phyloP scores from a whole-genome alignment of 2,888 invertebrate genomes.

The Ecliptopera silaceata region DNA sequence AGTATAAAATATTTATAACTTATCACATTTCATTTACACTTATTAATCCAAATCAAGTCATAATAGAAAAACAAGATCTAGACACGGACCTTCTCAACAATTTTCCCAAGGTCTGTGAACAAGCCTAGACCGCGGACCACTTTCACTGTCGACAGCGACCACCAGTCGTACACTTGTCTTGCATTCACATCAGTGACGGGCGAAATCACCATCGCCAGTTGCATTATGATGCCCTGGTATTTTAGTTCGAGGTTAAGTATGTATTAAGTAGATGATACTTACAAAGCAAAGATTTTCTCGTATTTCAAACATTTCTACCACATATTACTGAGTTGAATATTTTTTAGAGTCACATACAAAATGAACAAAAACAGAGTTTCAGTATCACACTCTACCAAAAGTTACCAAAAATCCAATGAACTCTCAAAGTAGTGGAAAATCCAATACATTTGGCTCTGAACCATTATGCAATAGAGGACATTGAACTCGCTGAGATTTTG shows the following conservation, averaged over 20 bases:
- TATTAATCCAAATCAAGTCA: neutral
- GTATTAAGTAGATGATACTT: too few relatives aligned
- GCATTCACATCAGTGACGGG: conserved; percentile 41
- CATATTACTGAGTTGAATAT: too few relatives aligned
- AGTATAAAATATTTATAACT: too few relatives aligned
- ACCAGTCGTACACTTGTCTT: conserved; percentile 46
- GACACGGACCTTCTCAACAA: conserved; percentile 25
- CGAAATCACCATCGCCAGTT: conserved; percentile 23
- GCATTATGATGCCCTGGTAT: conserved; percentile 22
- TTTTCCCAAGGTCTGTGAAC: conserved; percentile 28
- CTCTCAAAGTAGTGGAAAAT: neutral
- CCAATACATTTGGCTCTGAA: conserved; percentile 10
- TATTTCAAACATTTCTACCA: too few relatives aligned
- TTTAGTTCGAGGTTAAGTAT: neutral
- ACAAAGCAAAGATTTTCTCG: too few relatives aligned
- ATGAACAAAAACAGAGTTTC: too few relatives aligned
- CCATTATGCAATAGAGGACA: conserved; percentile 16
- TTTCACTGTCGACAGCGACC: conserved; percentile 70
- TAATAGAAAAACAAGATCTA: conserved; percentile 10
- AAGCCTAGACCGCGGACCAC: conserved; percentile 64
- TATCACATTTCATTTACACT: neutral
- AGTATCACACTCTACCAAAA: too few relatives aligned
- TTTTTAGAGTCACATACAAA: too few relatives aligned
- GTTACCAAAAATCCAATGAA: neutral
- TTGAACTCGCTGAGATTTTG: conserved; percentile 14